These are phyloP conservation scores for Argyrosomus regius DNA, from an alignment of 2,797 vertebrate species.

Conservation along the genomic window DNA sequence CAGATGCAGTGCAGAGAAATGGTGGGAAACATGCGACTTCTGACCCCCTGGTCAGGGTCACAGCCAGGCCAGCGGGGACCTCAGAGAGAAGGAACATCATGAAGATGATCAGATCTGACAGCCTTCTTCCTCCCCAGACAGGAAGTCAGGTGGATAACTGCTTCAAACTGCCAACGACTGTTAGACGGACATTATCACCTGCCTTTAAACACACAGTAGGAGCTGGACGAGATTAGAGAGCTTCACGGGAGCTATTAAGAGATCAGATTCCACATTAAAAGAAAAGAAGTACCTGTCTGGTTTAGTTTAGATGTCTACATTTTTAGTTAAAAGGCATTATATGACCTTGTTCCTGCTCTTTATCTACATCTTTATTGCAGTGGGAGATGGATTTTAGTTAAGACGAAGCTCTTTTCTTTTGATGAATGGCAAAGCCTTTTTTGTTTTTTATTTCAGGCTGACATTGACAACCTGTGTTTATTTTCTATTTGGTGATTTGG, in stretches of 20 bases:
- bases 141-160: constrained; percentile 72
- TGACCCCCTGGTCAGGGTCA: constrained; percentile 64
- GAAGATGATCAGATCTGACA: constrained; percentile 70
- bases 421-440: not conserved
- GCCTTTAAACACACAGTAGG: constrained; percentile 64
- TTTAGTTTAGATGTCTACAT: constrained; percentile 46
- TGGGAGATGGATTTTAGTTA: constrained; percentile 7
- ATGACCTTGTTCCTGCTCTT: constrained; percentile 9
- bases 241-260: constrained; percentile 34
- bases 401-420: not conserved
- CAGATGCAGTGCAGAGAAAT: constrained; percentile 26
- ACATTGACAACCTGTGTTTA: not conserved
- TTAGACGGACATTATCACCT: constrained; percentile 60
- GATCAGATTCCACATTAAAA: constrained; percentile 56
- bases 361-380: constrained; percentile 16
- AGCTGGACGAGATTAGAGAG: constrained; percentile 56
- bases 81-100: constrained; percentile 55
- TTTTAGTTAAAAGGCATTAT: constrained; percentile 11
- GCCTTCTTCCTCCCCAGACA: constrained; percentile 65
- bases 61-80: constrained; percentile 50
- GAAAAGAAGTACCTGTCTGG: constrained; percentile 15
- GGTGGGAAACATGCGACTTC: constrained; percentile 76
- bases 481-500: not conserved
- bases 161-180: constrained; percentile 38
- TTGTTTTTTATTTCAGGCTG: too few species aligned